Conservation (phyloP, 2,797 vertebrate species). For the Paratrypauchen microcephalus region DNA sequence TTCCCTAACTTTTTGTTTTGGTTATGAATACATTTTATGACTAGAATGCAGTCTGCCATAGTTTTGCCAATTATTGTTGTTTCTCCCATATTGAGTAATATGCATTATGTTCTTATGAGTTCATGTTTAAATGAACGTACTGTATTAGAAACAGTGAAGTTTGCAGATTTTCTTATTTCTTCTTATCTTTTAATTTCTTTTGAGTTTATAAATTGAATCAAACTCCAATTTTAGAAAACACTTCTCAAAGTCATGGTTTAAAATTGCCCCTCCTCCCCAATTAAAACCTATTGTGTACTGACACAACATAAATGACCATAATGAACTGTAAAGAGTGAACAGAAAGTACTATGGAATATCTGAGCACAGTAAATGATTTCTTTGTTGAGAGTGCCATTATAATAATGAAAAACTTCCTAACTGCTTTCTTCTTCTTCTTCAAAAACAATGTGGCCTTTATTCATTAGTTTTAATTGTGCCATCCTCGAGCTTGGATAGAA, state of each 20-base stretch:
- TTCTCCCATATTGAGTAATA: too few species aligned
- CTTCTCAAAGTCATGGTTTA: not conserved
- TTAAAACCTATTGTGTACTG: not conserved
- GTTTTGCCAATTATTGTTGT: too few species aligned
- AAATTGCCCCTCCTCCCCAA: not conserved
- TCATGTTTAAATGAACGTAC: too few species aligned
- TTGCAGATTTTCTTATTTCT: not conserved
- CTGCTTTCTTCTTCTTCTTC: not conserved
- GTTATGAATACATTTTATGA: too few species aligned
- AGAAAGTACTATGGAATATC: not conserved
- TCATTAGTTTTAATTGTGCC: constrained; percentile 17
- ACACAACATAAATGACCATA: not conserved
- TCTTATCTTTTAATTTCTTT: too few species aligned
- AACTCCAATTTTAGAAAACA: not conserved
- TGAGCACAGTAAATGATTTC: not conserved
- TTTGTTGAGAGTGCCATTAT: constrained; percentile 6
- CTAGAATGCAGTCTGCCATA: not conserved
- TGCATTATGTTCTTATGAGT: too few species aligned
- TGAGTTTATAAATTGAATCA: too few species aligned
- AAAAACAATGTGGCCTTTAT: constrained; percentile 13
- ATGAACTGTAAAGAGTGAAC: not conserved
- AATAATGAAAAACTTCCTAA: not conserved
- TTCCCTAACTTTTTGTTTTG: too few species aligned
- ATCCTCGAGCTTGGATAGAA: constrained; percentile 4
- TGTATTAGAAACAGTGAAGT: not conserved